Conservation (phyloP, 2,888 invertebrate genomes). For the Therioaphis trifolii region DNA sequence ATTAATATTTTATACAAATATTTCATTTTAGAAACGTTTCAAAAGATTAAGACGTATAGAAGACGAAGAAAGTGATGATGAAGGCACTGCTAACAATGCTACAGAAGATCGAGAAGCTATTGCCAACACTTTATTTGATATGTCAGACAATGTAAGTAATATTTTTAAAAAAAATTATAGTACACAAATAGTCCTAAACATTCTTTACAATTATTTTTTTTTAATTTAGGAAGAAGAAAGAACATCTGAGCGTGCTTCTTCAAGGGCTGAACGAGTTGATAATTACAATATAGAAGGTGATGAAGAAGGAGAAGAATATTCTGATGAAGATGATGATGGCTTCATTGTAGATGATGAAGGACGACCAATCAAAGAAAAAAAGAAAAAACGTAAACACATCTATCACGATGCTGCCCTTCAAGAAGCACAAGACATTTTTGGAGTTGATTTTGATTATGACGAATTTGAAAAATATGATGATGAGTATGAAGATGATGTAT, state of each 20-base stretch:
- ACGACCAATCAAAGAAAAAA: constrained; percentile 83
- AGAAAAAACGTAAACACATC: constrained; percentile 82
- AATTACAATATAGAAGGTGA: constrained; percentile 73
- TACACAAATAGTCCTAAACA: constrained; percentile 24
- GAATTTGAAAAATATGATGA: constrained; percentile 89
- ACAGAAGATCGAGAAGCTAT: constrained; percentile 85
- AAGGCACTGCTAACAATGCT: constrained; percentile 82
- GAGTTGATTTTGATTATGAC: constrained; percentile 97
- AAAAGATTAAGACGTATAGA: constrained; percentile 85
- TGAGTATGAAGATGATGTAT: constrained; percentile 84
- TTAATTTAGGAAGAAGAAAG: constrained; percentile 80
- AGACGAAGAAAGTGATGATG: constrained; percentile 92
- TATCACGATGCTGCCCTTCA: constrained; percentile 91
- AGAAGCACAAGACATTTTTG: constrained; percentile 99
- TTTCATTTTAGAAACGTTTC: constrained; percentile 78
- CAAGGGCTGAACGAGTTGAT: constrained; percentile 50
- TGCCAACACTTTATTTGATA: constrained; percentile 87
- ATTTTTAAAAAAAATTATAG: constrained; percentile 4
- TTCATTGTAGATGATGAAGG: constrained; percentile 98
- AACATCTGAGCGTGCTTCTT: constrained; percentile 76
- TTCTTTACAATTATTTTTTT: constrained; percentile 40
- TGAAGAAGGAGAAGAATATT: constrained; percentile 82
- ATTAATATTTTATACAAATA: constrained; percentile 13
- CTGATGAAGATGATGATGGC: constrained; percentile 94
- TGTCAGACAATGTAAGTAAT: constrained; percentile 82